Conservation (phyloP, 2,797 vertebrate species). For the Pseudomugil tenellus region DNA sequence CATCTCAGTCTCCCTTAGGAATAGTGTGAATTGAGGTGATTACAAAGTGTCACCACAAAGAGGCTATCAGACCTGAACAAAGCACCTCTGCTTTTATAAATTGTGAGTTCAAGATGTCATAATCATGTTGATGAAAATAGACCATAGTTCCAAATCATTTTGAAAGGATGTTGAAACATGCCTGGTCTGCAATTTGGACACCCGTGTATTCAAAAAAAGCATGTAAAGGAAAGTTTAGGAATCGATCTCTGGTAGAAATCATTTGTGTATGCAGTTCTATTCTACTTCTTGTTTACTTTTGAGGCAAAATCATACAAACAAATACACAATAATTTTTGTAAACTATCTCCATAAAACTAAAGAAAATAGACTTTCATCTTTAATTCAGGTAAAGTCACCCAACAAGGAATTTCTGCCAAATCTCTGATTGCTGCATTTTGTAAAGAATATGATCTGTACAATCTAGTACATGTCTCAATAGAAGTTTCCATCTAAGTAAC, state of each 20-base stretch:
- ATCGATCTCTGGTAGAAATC: conserved; percentile 17
- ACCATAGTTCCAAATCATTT: conserved; percentile 10
- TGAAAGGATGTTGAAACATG: conserved; percentile 27
- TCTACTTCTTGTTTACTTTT: too few species aligned
- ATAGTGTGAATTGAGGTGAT: conserved; percentile 27
- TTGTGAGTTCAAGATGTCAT: conserved; percentile 36
- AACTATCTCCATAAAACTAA: too few species aligned
- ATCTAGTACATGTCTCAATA: conserved; percentile 12
- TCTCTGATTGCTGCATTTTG: background rate
- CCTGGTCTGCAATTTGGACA: conserved; percentile 19
- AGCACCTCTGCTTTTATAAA: conserved; percentile 10
- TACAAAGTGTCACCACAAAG: conserved; percentile 28
- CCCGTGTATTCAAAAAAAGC: background rate
- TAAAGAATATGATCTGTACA: conserved; percentile 11
- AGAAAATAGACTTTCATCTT: too few species aligned
- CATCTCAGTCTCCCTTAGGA: conserved; percentile 21
- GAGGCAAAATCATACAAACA: too few species aligned
- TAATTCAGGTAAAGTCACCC: background rate
- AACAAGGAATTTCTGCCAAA: background rate
- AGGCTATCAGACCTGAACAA: conserved; percentile 46
- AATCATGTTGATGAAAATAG: conserved; percentile 24
- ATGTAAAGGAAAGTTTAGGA: background rate
- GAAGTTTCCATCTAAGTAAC: background rate
- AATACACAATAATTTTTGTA: too few species aligned
- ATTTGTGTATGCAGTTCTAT: background rate